Conservation (phyloP, 2,113 vertebrate genomes). For the Sisor rabdophorus region DNA sequence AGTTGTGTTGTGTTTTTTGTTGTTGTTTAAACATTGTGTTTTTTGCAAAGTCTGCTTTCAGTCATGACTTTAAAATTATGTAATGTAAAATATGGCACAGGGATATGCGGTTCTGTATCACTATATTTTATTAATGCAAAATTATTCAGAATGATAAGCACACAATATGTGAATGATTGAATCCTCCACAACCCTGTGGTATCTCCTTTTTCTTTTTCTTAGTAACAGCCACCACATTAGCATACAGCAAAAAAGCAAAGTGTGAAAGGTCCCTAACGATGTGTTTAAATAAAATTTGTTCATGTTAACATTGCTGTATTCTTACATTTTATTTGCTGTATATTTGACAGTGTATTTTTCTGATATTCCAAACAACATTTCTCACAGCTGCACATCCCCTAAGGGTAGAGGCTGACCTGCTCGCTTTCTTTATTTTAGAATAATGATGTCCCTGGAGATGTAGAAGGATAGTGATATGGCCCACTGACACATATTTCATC, state of each 20-base stretch:
- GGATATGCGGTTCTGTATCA: neutral
- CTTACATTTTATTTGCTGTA: neutral
- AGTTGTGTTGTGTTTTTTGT: neutral
- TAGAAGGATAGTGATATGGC: conserved; percentile 31
- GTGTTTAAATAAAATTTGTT: neutral
- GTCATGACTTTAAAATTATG: neutral
- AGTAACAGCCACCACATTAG: neutral
- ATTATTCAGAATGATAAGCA: neutral
- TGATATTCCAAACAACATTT: conserved; percentile 31
- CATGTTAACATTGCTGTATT: neutral
- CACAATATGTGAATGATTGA: neutral
- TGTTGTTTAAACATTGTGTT: neutral
- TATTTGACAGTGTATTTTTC: neutral
- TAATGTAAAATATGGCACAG: neutral
- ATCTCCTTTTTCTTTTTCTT: neutral
- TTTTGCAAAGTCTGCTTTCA: neutral
- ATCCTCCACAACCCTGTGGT: neutral
- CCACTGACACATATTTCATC: conserved; percentile 47
- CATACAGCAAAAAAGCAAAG: neutral
- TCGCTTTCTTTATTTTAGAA: conserved; percentile 42
- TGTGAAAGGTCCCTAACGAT: neutral
- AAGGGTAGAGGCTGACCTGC: conserved; percentile 41
- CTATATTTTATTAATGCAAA: neutral
- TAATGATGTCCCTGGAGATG: conserved; percentile 51
- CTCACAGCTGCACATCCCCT: conserved; percentile 14